Conservation (phyloP, 1,140 invertebrate genomes). For the Araneus ventricosus region DNA sequence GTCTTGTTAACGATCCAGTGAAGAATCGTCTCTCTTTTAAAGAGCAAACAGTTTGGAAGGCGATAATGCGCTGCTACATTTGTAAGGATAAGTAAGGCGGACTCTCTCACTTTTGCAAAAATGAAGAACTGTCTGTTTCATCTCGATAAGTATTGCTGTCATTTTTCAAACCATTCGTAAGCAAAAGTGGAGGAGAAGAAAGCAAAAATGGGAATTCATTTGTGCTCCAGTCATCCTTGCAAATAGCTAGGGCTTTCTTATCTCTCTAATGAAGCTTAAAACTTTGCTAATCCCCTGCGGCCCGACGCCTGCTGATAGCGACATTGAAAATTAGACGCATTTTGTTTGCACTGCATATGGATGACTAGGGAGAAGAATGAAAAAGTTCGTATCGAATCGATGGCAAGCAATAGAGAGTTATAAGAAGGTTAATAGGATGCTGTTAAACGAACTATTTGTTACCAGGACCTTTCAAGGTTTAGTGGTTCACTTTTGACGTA, state of each 20-base stretch:
- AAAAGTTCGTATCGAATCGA: constrained; percentile 47
- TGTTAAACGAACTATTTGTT: not conserved
- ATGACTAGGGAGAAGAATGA: not conserved
- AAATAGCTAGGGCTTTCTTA: constrained; percentile 48
- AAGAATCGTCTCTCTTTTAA: constrained; percentile 21
- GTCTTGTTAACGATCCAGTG: constrained; percentile 20
- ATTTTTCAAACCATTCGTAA: constrained; percentile 65
- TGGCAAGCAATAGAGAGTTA: not conserved
- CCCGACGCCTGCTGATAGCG: constrained; percentile 64
- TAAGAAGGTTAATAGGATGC: not conserved
- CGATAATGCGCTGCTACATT: constrained; percentile 35
- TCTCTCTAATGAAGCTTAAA: constrained; percentile 68
- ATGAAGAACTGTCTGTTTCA: constrained; percentile 61
- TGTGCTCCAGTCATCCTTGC: constrained; percentile 35
- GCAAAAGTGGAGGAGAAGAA: constrained; percentile 31
- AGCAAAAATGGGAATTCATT: constrained; percentile 23
- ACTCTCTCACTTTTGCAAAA: constrained; percentile 32
- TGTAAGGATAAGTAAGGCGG: constrained; percentile 44
- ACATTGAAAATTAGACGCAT: constrained; percentile 50
- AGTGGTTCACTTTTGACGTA: not conserved
- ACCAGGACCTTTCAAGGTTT: not conserved
- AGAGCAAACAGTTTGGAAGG: constrained; percentile 1
- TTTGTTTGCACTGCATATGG: constrained; percentile 55
- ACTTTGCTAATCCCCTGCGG: constrained; percentile 63
- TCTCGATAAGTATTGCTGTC: constrained; percentile 63